These are phyloP conservation scores for Microtus richardsoni DNA, from an alignment of 2,113 vertebrate genomes.

Conservation along the genomic window DNA sequence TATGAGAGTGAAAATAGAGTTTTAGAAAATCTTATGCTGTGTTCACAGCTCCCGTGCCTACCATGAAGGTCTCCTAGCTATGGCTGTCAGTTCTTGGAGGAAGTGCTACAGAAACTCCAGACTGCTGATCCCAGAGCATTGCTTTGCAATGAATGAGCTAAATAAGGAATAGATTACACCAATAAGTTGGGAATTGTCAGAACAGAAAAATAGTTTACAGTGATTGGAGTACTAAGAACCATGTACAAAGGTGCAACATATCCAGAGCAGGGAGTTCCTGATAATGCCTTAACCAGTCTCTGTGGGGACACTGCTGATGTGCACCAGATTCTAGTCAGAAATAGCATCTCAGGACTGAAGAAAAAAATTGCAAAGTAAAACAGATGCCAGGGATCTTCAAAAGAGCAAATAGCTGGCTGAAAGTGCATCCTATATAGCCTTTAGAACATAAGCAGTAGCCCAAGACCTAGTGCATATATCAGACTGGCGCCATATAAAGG, in stretches of 20 bases:
- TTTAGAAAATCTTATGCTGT: background rate
- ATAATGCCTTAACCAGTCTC: accelerated
- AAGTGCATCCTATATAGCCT: accelerated
- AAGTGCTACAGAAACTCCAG: accelerated
- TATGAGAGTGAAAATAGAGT: background rate
- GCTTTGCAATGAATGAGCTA: background rate
- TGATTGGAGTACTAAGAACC: accelerated
- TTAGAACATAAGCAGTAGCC: too few relatives aligned
- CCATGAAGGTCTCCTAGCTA: accelerated
- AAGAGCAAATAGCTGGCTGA: background rate
- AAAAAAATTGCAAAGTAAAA: background rate
- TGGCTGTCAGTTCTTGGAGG: accelerated
- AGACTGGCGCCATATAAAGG: accelerated
- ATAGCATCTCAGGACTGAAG: too few relatives aligned
- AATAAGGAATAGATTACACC: background rate
- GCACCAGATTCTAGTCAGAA: accelerated
- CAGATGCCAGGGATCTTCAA: background rate
- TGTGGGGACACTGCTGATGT: background rate
- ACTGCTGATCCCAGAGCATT: accelerated
- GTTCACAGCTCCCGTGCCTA: accelerated
- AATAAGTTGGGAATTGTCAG: accelerated
- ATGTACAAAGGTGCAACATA: accelerated
- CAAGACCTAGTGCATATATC: accelerated
- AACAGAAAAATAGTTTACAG: too few relatives aligned
- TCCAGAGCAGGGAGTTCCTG: background rate